These are phyloP conservation scores for Hoplias malabaricus DNA, from an alignment of 2,113 vertebrate genomes.

Conservation along the genomic window DNA sequence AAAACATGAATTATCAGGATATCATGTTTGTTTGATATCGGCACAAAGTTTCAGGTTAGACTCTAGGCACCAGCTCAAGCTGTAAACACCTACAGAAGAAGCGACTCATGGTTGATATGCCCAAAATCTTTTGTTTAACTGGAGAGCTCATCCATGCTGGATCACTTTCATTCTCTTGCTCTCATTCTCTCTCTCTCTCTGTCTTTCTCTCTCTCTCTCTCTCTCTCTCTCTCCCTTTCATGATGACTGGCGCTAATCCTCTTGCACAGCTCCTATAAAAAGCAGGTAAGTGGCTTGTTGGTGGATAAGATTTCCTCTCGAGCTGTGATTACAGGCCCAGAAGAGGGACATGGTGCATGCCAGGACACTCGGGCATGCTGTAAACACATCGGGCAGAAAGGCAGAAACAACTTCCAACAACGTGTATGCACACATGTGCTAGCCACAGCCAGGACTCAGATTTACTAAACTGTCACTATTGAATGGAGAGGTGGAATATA, in stretches of 20 bases:
- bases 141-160: slow-evolving; percentile 5
- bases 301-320: slow-evolving; percentile 39
- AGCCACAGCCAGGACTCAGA: background rate
- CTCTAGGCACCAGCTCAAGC: too few species aligned
- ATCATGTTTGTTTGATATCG: too few species aligned
- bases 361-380: slow-evolving; percentile 28
- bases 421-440: background rate
- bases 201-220: background rate
- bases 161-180: background rate
- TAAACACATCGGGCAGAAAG: slow-evolving; percentile 6
- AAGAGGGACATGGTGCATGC: slow-evolving; percentile 6
- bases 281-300: slow-evolving; percentile 55
- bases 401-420: background rate
- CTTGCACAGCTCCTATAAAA: slow-evolving; percentile 42
- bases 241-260: slow-evolving; percentile 39
- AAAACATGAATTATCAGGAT: too few species aligned
- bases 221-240: background rate
- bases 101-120: slow-evolving; percentile 11
- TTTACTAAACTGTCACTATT: background rate
- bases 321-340: slow-evolving; percentile 29
- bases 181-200: background rate
- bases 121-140: slow-evolving; percentile 31
- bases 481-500: background rate
- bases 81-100: slow-evolving; percentile 3
- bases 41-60: too few species aligned